Evolutionary conservation across 2,113 vertebrate species (phyloP), one percentile per base, ranked within the genome.

Genomic region (Numenius arquata): DNA sequence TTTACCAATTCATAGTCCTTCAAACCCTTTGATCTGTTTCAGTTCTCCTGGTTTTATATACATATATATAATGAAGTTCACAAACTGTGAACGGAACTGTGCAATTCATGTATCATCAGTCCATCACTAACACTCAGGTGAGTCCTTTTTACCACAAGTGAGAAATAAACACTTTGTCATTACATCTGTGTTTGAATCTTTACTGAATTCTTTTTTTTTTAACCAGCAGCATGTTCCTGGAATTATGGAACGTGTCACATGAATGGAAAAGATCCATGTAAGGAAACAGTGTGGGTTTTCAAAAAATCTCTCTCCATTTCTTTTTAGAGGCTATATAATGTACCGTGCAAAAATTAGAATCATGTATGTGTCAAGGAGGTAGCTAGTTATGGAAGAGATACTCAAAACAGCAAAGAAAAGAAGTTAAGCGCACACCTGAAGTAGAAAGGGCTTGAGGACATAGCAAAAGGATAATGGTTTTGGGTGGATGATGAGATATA

Each of bases 71-170:
- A 58, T 11, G 15, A 77, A 77, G 43, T 30, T 40, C 77, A 72
- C n/a, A 59, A 83, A 73, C 36, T 0, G 0, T 66, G n/a, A 87
- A 40, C 26, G 36, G 50, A 76, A 73, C 34, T 0, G 0, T 34
- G 45, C 23, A 83, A 63, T 67, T 75, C 32, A 29, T 50, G 27
- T 55, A 15, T 53, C 25, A 32, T 10, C 1, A 1, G 23, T 40
- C 38, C 62, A 52, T 58, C 43, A 70, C 14, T 76, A 68, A 73
- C 20, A 52, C 34, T 74, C 68, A 43, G 40, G 34, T 77, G 30
- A 56, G 26, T 52, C 18, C 6, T 66, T 77, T 86, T 47, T 30
- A 74, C 40, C 41, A 34, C 45, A 73, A 63, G 26, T 17, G 10
- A 83, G 53, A 91, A 89, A 65, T 26, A 59, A 89, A 52, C 23